Evolutionary conservation across 64 coral and sea anemone genomes (phyloP), one percentile per base, ranked within the genome.

Genomic region (Trachythela sp.): DNA sequence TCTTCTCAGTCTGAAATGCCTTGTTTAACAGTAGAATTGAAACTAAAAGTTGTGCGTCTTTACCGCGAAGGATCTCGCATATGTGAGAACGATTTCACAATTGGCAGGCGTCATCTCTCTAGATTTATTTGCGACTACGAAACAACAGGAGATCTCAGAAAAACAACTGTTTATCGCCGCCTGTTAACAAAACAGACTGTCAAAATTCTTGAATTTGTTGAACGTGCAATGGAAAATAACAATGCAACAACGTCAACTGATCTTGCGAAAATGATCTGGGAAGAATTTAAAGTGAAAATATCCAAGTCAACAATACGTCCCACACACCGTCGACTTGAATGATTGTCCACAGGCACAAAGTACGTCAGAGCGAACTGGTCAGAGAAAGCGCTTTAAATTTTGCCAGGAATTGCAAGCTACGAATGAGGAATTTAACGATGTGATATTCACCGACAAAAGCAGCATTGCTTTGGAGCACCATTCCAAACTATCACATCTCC

Each of bases 371-470:
- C 36, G 48, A 84, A 43, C 34, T 84, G n/a, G 77, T 84, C 4
- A 13, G 75, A n/a, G 88, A 90, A 90, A 90, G 26, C 50, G 88
- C 10, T 33, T 90, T 0, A 32, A 58, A 26, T 90, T 77, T 22
- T 83, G 48, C 77, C 48, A 84, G 29, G 27, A 48, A 0, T 84
- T 43, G 9, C 33, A 51, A 31, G 48, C 77, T 0, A 2, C 40
- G 17, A 9, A 90, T 8, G 77, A 83, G 37, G 58, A 41, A 1
- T 90, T 90, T 39, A 36, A 80, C 7, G 75, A 84, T 41, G 33
- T 89, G 2, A 89, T 89, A 4, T 89, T 89, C 29, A 89, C 76
- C 4, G 88, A 89, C 22, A 72, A 90, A 31, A 56, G 88, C 18
- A 84, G 70, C 1, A 37, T 90, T 30, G 88, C 88, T 27, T 27